Evolutionary conservation across 2,888 invertebrate species (phyloP), one percentile per base, ranked within the genome.

Genomic region (Choristoneura rosaceana): DNA sequence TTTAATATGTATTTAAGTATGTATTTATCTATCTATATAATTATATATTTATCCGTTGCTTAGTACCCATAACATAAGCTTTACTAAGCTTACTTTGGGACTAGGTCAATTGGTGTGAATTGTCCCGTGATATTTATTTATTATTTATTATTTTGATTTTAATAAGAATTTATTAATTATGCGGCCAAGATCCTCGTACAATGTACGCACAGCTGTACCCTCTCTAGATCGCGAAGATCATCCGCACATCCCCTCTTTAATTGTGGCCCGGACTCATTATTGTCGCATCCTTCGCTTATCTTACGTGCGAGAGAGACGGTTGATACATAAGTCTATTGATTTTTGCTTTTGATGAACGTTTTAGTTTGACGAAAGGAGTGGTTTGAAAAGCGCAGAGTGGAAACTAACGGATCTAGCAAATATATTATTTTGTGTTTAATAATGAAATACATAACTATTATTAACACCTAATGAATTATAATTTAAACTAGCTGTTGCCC

Each of bases 221-320:
- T 61, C 69, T 69, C 64, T 85, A 85, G 87, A 88, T 82, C 86
- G 89, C 90, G 84, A 93, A 94, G 94, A 94, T 93, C 92, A 87
- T 84, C 88, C 85, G 87, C 92, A 88, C 91, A 91, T 93, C 92
- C 92, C 93, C 92, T 89, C 82, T 90, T 85, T 93, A 93, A 94
- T 93, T 93, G 93, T 90, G 90, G 85, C 87, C 90, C 91, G 88
- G 91, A 88, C 87, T 93, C 92, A 93, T 94, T 93, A 93, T 88
- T 86, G 86, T 87, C 85, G 88, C 89, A 90, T 91, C 91, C 91
- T 91, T 89, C 87, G 82, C 89, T 93, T 93, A 93, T 93, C 93
- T 93, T 90, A 82, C 78, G 78, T 76, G 74, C 78, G 77, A 81
- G 76, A 62, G 76, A 64, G 73, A 69, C 50, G 63, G 63, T 38